Evolutionary conservation across 2,888 invertebrate genomes (phyloP).

Genomic region (Tenodera sinensis): DNA sequence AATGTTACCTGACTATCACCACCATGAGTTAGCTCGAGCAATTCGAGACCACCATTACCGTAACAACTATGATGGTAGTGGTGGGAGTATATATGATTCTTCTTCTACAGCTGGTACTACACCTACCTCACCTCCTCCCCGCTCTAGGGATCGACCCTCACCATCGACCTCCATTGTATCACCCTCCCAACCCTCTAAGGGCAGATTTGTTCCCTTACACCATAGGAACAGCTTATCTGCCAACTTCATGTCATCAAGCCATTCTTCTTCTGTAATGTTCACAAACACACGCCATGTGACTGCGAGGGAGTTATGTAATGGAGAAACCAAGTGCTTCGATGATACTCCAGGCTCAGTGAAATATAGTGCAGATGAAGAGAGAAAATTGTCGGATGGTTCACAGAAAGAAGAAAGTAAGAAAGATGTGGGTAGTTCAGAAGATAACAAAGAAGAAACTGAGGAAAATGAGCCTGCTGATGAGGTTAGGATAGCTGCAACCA

Average conservation of each 20-base stretch:
- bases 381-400: not conserved
- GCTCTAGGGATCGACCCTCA: not conserved
- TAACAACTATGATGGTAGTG: not conserved
- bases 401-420: not conserved
- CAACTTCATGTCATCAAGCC: not conserved
- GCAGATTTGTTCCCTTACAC: not conserved
- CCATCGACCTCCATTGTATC: not conserved
- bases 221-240: not conserved
- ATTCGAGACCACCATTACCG: not conserved
- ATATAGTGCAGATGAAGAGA: not conserved
- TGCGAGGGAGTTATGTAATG: not conserved
- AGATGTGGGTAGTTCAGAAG: not conserved
- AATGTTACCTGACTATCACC: conserved; percentile 41
- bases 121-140: conserved; percentile 13
- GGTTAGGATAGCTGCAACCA: conserved; percentile 36
- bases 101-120: not conserved
- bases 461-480: not conserved
- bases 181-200: not conserved
- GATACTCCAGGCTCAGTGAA: not conserved
- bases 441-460: not conserved
- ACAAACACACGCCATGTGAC: not conserved
- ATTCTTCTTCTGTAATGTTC: not conserved
- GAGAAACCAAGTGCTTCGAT: not conserved
- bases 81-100: conserved; percentile 5
- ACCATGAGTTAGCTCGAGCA: conserved; percentile 48